Evolutionary conservation across 2,113 vertebrate genomes (phyloP), one percentile per base, ranked within the genome.

Genomic region (Zingel zingel): DNA sequence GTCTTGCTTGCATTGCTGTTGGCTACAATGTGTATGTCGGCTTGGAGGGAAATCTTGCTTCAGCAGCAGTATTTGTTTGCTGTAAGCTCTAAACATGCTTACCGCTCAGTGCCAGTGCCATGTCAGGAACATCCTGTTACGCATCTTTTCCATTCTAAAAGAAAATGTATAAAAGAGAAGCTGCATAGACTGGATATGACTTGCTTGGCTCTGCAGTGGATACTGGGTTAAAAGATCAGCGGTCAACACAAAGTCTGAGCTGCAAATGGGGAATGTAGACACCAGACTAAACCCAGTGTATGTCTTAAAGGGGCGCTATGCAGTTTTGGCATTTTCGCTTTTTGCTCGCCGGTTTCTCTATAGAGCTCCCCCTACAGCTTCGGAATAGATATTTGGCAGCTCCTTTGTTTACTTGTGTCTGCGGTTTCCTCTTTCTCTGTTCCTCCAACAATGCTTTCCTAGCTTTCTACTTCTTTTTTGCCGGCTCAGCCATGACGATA

Each of bases 71-170:
- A 5, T 50, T 39, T 36, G 56, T 70, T 70, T 51, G 66, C 66
- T 70, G 14, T 79, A 43, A 70, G 47, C 56, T 70, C 16, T 53
- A 45, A 70, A 79, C 66, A 43, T 30, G 76, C 77, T 62, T 70
- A 61, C 43, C 27, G 53, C 56, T 69, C 9, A 1, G 56, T 61
- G 56, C 8, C 39, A 51, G 12, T 3, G 47, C 27, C 21, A 19
- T 70, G 56, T 53, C 47, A 79, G 66, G 57, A 70, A 68, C 54
- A 68, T 48, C 56, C 64, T 25, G 45, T 50, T 33, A 64, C n/a
- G 5, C 33, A 50, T 36, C 43, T 36, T 30, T 27, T 39, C 39
- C 39, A 39, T 39, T 62, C 56, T 51, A 4, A 61, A 25, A 21
- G 2, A 7, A 16, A 10, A 59, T 10, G 8, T 39, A 39, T 39